Percentiles rank a stretch among this genome's conserved stretches.
Conservation (phyloP, 2,113 vertebrate genomes). For the Serinus canaria region DNA sequence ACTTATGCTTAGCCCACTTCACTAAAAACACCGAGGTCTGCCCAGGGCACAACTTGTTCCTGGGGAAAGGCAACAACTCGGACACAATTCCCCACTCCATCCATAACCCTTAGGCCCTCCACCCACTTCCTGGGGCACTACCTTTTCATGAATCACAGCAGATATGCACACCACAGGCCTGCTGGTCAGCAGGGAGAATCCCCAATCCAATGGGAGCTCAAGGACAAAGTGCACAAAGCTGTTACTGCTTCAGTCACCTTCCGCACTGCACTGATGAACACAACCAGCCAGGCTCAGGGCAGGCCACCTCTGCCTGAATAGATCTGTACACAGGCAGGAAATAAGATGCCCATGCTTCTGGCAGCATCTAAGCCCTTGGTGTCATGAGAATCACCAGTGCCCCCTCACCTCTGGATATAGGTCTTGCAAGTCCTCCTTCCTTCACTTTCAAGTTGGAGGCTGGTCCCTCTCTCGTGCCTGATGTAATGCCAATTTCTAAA, state of each 20-base stretch:
- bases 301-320: background rate
- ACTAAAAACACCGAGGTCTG: background rate
- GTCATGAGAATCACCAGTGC: background rate
- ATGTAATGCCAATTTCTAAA: background rate
- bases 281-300: background rate
- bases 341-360: background rate
- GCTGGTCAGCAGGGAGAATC: background rate
- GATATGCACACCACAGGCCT: background rate
- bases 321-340: background rate
- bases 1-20: background rate
- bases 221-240: background rate
- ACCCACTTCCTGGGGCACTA: background rate
- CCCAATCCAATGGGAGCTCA: accelerated
- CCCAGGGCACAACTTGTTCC: background rate
- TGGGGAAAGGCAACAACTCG: background rate
- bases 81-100: background rate
- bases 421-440: background rate
- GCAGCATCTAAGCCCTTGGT: background rate
- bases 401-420: background rate
- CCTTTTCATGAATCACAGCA: accelerated
- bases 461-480: background rate
- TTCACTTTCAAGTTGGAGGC: background rate
- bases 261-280: background rate
- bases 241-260: background rate
- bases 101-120: background rate